Percentiles rank a stretch among this genome's conserved stretches.
These are phyloP conservation scores for Aplocera efformata DNA, from an alignment of 2,888 invertebrate genomes.

Conservation along the genomic window DNA sequence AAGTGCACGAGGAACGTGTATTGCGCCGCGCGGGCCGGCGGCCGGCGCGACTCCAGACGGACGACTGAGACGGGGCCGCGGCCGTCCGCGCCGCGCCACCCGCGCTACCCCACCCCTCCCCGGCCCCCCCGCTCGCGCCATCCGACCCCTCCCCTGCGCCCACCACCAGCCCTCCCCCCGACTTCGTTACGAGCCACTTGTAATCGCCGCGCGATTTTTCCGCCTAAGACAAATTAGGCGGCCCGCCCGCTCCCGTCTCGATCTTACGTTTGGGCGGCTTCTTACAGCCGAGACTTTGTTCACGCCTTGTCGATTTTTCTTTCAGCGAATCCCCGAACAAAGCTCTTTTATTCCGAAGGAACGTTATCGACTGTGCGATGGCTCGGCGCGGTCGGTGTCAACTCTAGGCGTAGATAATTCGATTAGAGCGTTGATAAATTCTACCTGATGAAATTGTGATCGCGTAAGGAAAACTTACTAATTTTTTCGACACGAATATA, in stretches of 20 bases:
- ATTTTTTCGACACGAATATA: constrained; percentile 34
- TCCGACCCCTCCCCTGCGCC: constrained; percentile 32
- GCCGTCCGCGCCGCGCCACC: constrained; percentile 36
- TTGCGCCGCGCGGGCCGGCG: constrained; percentile 78
- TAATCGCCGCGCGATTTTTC: constrained; percentile 79
- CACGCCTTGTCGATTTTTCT: constrained; percentile 46
- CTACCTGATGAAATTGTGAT: background rate
- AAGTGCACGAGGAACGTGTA: constrained; percentile 81
- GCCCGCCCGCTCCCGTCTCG: constrained; percentile 56
- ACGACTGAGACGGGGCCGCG: constrained; percentile 71
- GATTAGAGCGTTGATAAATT: constrained; percentile 2
- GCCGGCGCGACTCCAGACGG: constrained; percentile 80
- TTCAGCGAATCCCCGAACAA: constrained; percentile 17
- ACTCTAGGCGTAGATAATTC: constrained; percentile 1
- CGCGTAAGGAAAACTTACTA: background rate
- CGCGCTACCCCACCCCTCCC: constrained; percentile 46
- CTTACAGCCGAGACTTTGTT: constrained; percentile 52
- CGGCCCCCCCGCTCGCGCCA: constrained; percentile 30
- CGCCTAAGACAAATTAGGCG: constrained; percentile 80
- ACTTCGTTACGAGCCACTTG: constrained; percentile 81
- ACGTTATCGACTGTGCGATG: too few relatives aligned
- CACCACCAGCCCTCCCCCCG: constrained; percentile 52
- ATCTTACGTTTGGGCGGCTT: constrained; percentile 65
- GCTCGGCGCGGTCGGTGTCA: too few relatives aligned
- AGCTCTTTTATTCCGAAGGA: background rate